phyloP scores from a whole-genome alignment of 92 coral and sea anemone genomes.

The Pocillopora meandrina region DNA sequence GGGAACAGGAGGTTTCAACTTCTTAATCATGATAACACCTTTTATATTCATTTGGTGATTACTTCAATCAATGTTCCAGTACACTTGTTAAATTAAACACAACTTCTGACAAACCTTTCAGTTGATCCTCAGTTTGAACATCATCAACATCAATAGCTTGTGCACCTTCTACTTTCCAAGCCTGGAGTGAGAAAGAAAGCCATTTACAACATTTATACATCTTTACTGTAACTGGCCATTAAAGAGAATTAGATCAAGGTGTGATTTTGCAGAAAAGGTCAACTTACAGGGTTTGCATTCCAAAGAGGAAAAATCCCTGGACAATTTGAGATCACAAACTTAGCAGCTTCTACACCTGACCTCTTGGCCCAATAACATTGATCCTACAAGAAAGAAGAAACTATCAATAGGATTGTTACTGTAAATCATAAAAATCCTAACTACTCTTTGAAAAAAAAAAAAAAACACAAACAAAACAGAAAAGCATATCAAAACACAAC shows the following conservation, averaged over 20 bases:
- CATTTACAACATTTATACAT: no score
- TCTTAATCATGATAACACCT: no score
- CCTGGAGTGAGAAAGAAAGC: neutral
- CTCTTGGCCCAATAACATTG: conserved; percentile 80
- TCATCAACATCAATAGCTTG: neutral
- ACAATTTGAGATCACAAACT: conserved; percentile 82
- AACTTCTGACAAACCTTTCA: conserved; percentile 47
- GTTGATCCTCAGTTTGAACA: conserved; percentile 52
- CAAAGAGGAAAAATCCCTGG: conserved; percentile 93
- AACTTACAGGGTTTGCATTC: conserved; percentile 92
- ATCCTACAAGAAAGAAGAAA: conserved; percentile 45
- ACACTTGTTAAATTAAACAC: neutral
- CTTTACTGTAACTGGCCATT: no score
- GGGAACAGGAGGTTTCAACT: no score
- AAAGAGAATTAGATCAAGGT: no score
- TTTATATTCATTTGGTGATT: no score
- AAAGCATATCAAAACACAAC: no score
- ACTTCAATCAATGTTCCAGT: no score
- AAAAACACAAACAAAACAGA: no score
- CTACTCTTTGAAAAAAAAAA: no score
- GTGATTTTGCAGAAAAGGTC: neutral
- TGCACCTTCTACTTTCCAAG: conserved; percentile 11
- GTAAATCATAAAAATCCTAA: no score
- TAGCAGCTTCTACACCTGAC: conserved; percentile 91
- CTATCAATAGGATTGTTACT: neutral